Conservation (phyloP, 1,140 invertebrate species). For the Cyclina sinensis region DNA sequence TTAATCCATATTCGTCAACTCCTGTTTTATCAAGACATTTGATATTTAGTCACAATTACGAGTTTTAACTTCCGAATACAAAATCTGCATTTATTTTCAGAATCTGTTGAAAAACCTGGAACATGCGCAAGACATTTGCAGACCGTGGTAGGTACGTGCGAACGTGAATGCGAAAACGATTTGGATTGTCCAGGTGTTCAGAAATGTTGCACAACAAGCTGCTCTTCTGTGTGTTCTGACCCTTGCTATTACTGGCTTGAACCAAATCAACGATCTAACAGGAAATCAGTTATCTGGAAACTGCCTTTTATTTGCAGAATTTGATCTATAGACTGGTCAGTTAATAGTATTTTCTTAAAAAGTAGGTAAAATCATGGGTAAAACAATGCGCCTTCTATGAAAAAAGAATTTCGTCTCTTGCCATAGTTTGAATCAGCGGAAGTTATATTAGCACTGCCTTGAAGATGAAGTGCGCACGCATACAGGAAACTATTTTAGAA, state of each 20-base stretch:
- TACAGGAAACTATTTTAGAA: too few relatives aligned
- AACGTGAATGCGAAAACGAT: slow-evolving; percentile 36
- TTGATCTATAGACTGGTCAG: neutral
- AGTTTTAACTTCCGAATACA: too few relatives aligned
- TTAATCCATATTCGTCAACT: too few relatives aligned
- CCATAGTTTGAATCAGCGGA: too few relatives aligned
- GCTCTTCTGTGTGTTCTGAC: slow-evolving; percentile 33
- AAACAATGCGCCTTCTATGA: too few relatives aligned
- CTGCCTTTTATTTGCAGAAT: slow-evolving; percentile 52
- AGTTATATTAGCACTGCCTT: too few relatives aligned
- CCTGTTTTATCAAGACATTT: too few relatives aligned
- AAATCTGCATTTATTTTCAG: slow-evolving; percentile 23
- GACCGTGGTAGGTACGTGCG: neutral
- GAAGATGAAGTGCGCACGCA: too few relatives aligned
- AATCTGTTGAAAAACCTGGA: slow-evolving; percentile 33
- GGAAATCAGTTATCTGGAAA: slow-evolving; percentile 39
- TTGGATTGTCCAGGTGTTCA: slow-evolving; percentile 32
- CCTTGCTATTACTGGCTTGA: slow-evolving; percentile 63
- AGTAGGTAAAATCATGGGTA: too few relatives aligned
- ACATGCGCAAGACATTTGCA: slow-evolving; percentile 35
- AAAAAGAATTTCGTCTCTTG: too few relatives aligned
- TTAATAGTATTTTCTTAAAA: too few relatives aligned
- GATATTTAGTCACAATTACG: too few relatives aligned
- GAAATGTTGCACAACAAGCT: slow-evolving; percentile 56
- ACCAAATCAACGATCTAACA: slow-evolving; percentile 57